Base-by-base conservation (phyloP, 2,797 vertebrate genomes). In the Eidolon dupreanum region DNA sequence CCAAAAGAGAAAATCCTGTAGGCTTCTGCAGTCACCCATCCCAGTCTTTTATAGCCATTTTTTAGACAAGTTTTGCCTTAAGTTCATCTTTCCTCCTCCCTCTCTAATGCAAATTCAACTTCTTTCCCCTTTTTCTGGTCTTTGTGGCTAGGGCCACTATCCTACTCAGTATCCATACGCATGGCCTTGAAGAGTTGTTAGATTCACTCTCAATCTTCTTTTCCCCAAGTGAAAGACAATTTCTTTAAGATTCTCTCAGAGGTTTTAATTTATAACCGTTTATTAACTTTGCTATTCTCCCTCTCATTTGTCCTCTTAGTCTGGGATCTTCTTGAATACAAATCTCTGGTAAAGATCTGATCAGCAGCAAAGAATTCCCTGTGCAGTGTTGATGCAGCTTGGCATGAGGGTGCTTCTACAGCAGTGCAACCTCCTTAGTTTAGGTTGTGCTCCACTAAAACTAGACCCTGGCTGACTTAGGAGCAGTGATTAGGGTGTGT, bases 191-290 rank as follows among this genome's bases (percentile, higher is more conserved):
- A 93, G 81, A 82, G 49, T 26, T 59, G 63, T 83, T n/a, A 78
- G 93, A 66, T 92, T 88, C 77, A 71, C 24, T 93, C 95, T 84
- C 68, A 70, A 49, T 89, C 81, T 89, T 71, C 65, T 82, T 93
- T 93, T 85, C 71, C 90, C 84, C 75, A 77, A 65, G 71, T 55
- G 41, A 87, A 96, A 95, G 81, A 70, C 33, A 41, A 22, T 61
- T 88, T 88, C 77, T 74, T 93, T 28, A 73, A 83, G 51, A 19
- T 74, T 90, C 28, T 85, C 46, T 81, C 33, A 38, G 51, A 94
- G 36, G 24, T 53, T 93, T 84, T 90, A 22, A 55, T 65, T 61
- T 28, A 49, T 75, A 90, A 57, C 53, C 26, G 65, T 46, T 59
- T 92, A 28, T 65, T 65, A 19, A 66, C 53, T 66, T 88, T 91